A percentile compares a stretch with the other conserved stretches of the same genome.
These are phyloP conservation scores for Alces alces DNA, from an alignment of 2,113 vertebrate genomes.

Conservation along the genomic window DNA sequence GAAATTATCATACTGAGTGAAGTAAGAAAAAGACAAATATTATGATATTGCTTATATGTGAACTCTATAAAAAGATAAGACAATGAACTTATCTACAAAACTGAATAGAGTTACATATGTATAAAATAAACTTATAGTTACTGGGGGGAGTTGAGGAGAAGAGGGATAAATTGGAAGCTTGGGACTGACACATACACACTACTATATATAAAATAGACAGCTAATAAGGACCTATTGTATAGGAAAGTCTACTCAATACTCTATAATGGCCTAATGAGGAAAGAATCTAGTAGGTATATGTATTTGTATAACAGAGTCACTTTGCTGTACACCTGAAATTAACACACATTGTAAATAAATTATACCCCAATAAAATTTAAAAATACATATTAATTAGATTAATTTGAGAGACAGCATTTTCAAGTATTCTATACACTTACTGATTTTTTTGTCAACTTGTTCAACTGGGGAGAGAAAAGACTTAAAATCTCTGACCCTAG, in stretches of 20 bases:
- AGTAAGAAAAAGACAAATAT: neutral
- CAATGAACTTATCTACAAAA: neutral
- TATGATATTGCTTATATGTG: neutral
- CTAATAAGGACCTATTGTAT: neutral
- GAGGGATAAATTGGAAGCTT: neutral
- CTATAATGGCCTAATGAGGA: neutral
- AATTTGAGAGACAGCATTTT: neutral
- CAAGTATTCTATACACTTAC: neutral
- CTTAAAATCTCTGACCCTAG: neutral
- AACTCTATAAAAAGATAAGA: neutral
- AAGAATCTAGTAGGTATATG: neutral
- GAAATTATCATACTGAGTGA: neutral
- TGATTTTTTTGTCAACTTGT: neutral
- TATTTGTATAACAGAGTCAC: neutral
- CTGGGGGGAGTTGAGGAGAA: neutral
- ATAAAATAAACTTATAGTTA: neutral
- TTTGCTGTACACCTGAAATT: neutral
- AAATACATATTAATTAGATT: neutral
- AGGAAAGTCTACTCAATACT: neutral
- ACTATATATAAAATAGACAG: neutral
- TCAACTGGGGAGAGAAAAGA: neutral
- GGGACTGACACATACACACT: neutral
- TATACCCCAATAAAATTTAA: neutral
- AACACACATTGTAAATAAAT: neutral
- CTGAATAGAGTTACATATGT: neutral